Evolutionary conservation across 2,113 vertebrate genomes (phyloP), one percentile per base, ranked within the genome.

Genomic region (Hippocampus mohnikei): DNA sequence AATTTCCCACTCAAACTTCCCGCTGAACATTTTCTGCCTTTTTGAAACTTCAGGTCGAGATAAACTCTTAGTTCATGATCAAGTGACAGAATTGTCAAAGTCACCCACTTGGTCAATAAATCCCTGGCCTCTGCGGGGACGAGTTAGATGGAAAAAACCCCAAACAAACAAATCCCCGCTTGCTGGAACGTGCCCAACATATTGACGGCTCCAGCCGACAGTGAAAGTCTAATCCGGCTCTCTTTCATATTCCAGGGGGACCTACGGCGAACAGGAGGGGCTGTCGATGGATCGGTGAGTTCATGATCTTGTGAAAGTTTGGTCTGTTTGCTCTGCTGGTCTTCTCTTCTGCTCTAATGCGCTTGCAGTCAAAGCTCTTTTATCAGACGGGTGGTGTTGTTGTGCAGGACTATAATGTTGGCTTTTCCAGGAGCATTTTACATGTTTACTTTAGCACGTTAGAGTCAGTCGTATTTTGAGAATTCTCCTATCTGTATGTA

Each of bases 221-320:
- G 79, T 79, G 33, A 80, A 82, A 79, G 66, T 80, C 70, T 78
- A 77, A 88, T 63, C 73, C 63, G 48, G 66, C 71, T 80, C 81
- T 74, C 74, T 77, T 76, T 79, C 42, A 60, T 83, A 80, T 85
- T 86, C 80, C 83, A 88, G 84, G 65, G 81, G 87, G 83, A 81
- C 13, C 8, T 62, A 66, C n/a, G 79, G 67, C 16, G 66, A 86
- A 41, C 63, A 46, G 13, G 78, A 73, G 16, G 70, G 88, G 84
- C 67, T 75, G 1, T 46, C 67, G 40, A 82, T 78, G 83, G 81
- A 89, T 82, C 79, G 76, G 89, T 91, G 74, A 84, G 87, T 89
- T 88, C 79, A 81, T 83, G 76, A 84, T 85, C 76, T 84, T 80
- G 73, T 79, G 80, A 73, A 77, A 27, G 65, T 86, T 80, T 79